Percentiles rank a stretch among this genome's conserved stretches.
Evolutionary conservation across 2,797 vertebrate genomes (phyloP).

Genomic region (Parambassis ranga): DNA sequence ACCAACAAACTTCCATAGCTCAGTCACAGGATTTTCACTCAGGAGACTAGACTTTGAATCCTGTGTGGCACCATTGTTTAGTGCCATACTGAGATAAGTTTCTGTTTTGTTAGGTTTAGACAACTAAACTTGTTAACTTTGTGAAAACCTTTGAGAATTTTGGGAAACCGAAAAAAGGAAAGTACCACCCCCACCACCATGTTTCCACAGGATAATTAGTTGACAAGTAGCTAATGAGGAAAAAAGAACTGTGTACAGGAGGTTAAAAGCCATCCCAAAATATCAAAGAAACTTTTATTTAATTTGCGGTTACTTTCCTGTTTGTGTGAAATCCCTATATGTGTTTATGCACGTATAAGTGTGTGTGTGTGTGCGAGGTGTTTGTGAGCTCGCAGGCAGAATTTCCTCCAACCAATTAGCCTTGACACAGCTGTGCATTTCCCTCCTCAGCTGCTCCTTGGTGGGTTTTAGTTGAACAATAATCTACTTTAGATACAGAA

Average conservation of each 20-base stretch:
- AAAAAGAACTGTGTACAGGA: neutral
- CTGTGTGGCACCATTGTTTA: too few species aligned
- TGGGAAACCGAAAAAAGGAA: neutral
- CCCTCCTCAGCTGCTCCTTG: constrained; percentile 52
- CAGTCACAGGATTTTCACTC: too few species aligned
- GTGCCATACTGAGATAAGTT: too few species aligned
- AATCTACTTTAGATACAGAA: constrained; percentile 54
- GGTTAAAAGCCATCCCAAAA: constrained; percentile 10
- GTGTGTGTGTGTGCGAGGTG: neutral
- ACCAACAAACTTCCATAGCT: too few species aligned
- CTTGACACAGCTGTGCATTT: constrained; percentile 61
- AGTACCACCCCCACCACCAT: neutral
- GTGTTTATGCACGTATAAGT: neutral
- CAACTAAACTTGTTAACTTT: too few species aligned
- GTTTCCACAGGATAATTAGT: neutral
- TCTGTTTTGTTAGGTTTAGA: too few species aligned
- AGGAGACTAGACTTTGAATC: too few species aligned
- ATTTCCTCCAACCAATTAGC: constrained; percentile 45
- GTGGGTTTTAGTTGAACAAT: constrained; percentile 57
- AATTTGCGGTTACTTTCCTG: neutral
- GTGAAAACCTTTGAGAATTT: neutral
- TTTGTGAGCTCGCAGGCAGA: neutral
- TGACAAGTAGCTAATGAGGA: neutral
- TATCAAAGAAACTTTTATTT: neutral
- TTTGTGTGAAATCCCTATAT: neutral